A percentile compares a stretch with the other conserved stretches of the same genome.
Conservation (phyloP, 1,140 invertebrate genomes). For the Pseudomyrmex concolor region DNA sequence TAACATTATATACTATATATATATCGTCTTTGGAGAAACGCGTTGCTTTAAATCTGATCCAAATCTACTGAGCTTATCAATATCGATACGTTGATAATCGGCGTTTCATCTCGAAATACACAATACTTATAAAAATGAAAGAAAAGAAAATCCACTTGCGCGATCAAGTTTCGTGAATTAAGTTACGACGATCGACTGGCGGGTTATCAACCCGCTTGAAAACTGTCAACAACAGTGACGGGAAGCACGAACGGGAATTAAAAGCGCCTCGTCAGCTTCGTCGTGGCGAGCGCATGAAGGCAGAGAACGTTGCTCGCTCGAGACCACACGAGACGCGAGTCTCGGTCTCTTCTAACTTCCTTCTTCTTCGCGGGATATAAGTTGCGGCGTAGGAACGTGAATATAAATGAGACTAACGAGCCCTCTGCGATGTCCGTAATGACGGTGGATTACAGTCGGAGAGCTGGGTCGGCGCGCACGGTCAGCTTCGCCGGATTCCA, state of each 20-base stretch:
- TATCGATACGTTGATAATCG: neutral
- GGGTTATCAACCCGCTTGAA: constrained; percentile 27
- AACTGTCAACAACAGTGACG: constrained; percentile 23
- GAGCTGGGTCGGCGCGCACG: constrained; percentile 56
- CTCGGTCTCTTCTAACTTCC: constrained; percentile 58
- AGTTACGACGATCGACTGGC: neutral
- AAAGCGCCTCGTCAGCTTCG: constrained; percentile 35
- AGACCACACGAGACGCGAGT: constrained; percentile 56
- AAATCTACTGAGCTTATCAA: constrained; percentile 25
- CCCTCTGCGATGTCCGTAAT: constrained; percentile 84
- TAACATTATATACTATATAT: neutral
- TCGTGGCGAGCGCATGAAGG: too few species aligned
- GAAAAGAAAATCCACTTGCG: neutral
- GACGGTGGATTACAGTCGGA: constrained; percentile 82
- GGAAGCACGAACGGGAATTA: constrained; percentile 40
- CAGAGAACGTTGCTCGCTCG: constrained; percentile 31
- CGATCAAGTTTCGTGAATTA: constrained; percentile 11
- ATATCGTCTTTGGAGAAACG: neutral
- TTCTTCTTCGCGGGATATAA: constrained; percentile 69
- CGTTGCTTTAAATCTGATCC: neutral
- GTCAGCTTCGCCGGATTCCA: constrained; percentile 64
- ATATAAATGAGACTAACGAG: constrained; percentile 86
- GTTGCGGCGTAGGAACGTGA: constrained; percentile 68
- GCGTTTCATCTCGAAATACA: constrained; percentile 2
- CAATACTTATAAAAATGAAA: neutral